Evolutionary conservation across 2,113 vertebrate genomes (phyloP).

Genomic region (Oriolus oriolus): DNA sequence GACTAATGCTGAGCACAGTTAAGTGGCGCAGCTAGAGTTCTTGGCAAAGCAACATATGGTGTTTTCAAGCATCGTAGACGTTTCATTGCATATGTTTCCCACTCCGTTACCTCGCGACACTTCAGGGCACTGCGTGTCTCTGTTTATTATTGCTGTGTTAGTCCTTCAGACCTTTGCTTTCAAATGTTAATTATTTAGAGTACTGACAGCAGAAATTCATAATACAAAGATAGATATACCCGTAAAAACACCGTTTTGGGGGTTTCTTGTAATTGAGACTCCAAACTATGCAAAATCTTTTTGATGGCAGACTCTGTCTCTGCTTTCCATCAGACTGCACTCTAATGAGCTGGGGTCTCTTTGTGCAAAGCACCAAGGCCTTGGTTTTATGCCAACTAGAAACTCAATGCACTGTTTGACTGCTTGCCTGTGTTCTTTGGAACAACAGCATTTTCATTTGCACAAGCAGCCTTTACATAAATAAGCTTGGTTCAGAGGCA

Average conservation of each 20-base stretch:
- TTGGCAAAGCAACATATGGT: slow-evolving; percentile 1
- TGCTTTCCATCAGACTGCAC: neutral
- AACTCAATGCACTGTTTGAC: neutral
- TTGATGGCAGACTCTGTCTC: neutral
- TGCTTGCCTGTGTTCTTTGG: neutral
- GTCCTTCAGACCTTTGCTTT: neutral
- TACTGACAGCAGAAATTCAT: neutral
- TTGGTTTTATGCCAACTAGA: neutral
- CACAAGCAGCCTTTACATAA: neutral
- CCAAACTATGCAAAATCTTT: neutral
- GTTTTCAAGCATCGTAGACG: neutral
- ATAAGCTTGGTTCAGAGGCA: neutral
- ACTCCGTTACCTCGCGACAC: neutral
- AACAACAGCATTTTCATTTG: neutral
- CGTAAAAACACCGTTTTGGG: neutral
- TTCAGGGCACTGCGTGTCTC: neutral
- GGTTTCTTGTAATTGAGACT: neutral
- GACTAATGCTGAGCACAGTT: neutral
- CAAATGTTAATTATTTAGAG: neutral
- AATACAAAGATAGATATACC: neutral
- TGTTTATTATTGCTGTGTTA: neutral
- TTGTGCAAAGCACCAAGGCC: neutral
- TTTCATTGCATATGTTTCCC: neutral
- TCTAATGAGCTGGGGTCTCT: neutral
- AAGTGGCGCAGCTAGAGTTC: neutral